Evolutionary conservation across 2,888 invertebrate species (phyloP).

Genomic region (Drosophila villosipedis): DNA sequence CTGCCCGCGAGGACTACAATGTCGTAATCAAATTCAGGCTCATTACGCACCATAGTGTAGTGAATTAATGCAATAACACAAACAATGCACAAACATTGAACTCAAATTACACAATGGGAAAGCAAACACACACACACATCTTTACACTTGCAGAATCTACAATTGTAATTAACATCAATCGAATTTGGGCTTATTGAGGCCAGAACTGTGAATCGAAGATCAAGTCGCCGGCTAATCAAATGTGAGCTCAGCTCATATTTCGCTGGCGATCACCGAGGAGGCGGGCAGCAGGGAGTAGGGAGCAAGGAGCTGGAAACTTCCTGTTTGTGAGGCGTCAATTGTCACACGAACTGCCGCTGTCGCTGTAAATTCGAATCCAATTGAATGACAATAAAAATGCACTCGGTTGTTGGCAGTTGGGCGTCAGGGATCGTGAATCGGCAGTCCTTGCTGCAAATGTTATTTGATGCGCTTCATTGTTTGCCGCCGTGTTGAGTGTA

Average conservation of each 20-base stretch:
- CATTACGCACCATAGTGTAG: conserved; percentile 80
- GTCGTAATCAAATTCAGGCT: conserved; percentile 77
- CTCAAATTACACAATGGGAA: conserved; percentile 68
- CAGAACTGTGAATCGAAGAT: conserved; percentile 44
- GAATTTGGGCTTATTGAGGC: conserved; percentile 49
- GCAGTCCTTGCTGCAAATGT: conserved; percentile 57
- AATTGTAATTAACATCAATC: conserved; percentile 53
- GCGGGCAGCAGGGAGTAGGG: conserved; percentile 19
- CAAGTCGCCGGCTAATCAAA: conserved; percentile 74
- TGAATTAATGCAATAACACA: conserved; percentile 79
- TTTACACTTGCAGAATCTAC: conserved; percentile 32
- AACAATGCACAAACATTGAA: conserved; percentile 69
- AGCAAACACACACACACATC: conserved; percentile 14
- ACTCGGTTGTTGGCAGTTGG: conserved; percentile 46
- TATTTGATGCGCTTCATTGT: conserved; percentile 81
- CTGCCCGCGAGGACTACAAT: conserved; percentile 36
- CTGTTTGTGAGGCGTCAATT: conserved; percentile 79
- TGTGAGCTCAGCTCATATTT: conserved; percentile 61
- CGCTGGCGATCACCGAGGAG: conserved; percentile 46
- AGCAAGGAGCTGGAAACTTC: conserved; percentile 52
- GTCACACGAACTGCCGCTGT: conserved; percentile 60
- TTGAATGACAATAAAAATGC: conserved; percentile 83
- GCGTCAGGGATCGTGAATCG: conserved; percentile 46
- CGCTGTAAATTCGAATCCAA: conserved; percentile 78
- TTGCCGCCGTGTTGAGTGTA: conserved; percentile 54